Base-by-base conservation (phyloP, 2,113 vertebrate species). In the Microcebus lehilahytsara region DNA sequence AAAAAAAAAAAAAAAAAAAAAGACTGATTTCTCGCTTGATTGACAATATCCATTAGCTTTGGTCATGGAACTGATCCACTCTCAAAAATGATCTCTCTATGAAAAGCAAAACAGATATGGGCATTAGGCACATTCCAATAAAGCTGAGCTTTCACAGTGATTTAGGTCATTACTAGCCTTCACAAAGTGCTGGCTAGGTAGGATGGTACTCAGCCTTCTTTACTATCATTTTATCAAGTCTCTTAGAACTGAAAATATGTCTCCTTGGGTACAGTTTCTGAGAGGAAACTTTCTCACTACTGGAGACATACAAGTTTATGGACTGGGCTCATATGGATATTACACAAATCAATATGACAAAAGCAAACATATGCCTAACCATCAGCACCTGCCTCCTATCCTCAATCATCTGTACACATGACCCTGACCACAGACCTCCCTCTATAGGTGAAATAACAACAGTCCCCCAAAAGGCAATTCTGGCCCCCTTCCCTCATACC, bases 401-500 rank as follows among this genome's bases (percentile, higher is more conserved):
- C 34, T 71, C 20, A 84, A n/a, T 69, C 42, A 67, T 32, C 53
- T 95, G 62, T 69, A 84, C 14, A 49, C 12, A 64, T 69, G 85
- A 69, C 71, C 46, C 22, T 90, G 37, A 84, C 7, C 67, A 93
- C 60, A 92, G 74, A 58, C 74, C 78, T 85, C 67, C 37, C 51
- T 77, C 23, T 27, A 6, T 40, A 72, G n/a, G 77, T 40, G 51
- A 96, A 69, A 93, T 62, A 30, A 92, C 4, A 93, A 60, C 0
- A 93, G 53, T 86, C 3, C 58, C 32, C 40, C 32, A 25, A 96
- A 96, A 78, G 53, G 27, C 22, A 90, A 64, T 84, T 86, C 81
- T n/a, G 66, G 95, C 56, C 40, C 97, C 37, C 97, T 0, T 66
- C 94, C 88, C 95, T 98, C 99, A 98, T 99, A 99, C 99, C 99